These are phyloP conservation scores for Nysson spinosus DNA, from an alignment of 2,888 invertebrate genomes.

Conservation along the genomic window DNA sequence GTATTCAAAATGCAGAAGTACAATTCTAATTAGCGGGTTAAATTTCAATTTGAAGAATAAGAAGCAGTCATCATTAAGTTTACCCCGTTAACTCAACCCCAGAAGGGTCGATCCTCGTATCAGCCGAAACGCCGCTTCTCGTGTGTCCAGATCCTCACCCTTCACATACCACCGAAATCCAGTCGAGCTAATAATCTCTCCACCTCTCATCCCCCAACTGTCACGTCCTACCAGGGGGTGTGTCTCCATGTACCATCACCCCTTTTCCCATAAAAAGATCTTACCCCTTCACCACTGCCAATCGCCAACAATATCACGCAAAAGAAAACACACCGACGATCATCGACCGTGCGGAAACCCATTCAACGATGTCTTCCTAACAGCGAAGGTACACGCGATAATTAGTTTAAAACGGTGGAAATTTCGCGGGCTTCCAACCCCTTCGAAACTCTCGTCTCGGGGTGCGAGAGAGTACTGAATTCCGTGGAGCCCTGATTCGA, in stretches of 20 bases:
- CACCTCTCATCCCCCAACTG: conserved; percentile 38
- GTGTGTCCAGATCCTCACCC: conserved; percentile 13
- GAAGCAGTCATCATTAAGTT: no score
- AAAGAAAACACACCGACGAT: background rate
- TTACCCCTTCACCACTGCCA: conserved; percentile 10
- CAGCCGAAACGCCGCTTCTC: no score
- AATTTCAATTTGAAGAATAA: no score
- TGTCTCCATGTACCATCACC: conserved; percentile 38
- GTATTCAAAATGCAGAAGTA: no score
- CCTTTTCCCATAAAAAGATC: conserved; percentile 21
- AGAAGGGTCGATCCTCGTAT: conserved; percentile 20
- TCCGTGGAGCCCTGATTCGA: conserved; percentile 35
- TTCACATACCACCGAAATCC: conserved; percentile 27
- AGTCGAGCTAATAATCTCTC: conserved; percentile 25
- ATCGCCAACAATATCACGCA: background rate
- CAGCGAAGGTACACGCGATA: no score
- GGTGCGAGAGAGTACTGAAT: conserved; percentile 42
- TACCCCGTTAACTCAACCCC: no score
- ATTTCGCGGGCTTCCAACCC: background rate
- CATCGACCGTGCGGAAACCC: no score
- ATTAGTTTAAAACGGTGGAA: background rate
- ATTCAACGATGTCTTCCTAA: no score
- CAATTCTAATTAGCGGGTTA: no score
- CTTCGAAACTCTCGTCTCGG: conserved; percentile 33
- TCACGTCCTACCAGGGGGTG: conserved; percentile 41